These are phyloP conservation scores for Chionis minor DNA, from an alignment of 2,113 vertebrate species.

Conservation along the genomic window DNA sequence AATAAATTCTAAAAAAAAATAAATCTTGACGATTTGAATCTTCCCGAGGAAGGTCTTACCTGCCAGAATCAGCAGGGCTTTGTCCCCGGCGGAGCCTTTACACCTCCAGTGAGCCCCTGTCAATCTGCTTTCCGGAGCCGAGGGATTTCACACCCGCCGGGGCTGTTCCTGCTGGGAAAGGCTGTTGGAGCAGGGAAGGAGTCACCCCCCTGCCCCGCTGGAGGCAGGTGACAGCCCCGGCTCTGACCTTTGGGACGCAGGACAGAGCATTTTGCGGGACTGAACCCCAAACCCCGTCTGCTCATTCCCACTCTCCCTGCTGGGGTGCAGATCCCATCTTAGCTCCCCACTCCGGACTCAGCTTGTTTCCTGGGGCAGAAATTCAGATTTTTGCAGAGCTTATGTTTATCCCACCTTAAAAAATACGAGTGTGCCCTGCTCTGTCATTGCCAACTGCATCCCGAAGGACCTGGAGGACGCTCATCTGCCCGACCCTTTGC, in stretches of 20 bases:
- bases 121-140: not conserved
- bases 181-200: not conserved
- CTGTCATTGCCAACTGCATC: not conserved
- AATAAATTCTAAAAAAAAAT: not conserved
- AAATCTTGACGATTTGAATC: not conserved
- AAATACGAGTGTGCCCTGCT: not conserved
- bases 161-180: not conserved
- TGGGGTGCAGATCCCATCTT: not conserved
- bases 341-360: not conserved
- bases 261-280: accelerated
- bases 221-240: not conserved
- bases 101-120: not conserved
- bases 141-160: not conserved
- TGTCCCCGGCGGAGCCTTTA: not conserved
- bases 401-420: not conserved
- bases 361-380: not conserved
- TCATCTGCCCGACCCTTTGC: not conserved
- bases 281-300: not conserved
- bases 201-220: accelerated
- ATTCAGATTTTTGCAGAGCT: not conserved
- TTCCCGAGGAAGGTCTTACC: not conserved
- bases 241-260: not conserved
- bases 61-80: not conserved
- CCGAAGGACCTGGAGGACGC: not conserved
- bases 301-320: accelerated